Percentiles rank a stretch among this genome's conserved stretches.
Evolutionary conservation across 2,113 vertebrate genomes (phyloP).

Genomic region (Coptodon rendalli): DNA sequence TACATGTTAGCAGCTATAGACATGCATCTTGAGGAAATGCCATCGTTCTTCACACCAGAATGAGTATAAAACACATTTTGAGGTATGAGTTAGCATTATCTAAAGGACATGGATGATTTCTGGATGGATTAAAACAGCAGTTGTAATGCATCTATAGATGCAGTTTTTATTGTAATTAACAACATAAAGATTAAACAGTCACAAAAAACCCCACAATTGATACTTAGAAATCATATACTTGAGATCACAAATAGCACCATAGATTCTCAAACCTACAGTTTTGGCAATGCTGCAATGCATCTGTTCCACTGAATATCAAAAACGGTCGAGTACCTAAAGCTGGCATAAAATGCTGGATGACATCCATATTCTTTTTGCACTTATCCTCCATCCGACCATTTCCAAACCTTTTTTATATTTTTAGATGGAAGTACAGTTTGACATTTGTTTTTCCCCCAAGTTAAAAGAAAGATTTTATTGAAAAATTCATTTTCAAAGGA

Average conservation of each 20-base stretch:
- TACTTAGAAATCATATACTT: neutral
- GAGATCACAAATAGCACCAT: neutral
- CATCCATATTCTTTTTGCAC: neutral
- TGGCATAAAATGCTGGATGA: neutral
- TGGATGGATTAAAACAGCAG: neutral
- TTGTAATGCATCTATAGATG: neutral
- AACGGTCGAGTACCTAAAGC: neutral
- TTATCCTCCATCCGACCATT: neutral
- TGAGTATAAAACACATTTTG: neutral
- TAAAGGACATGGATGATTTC: neutral
- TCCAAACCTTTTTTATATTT: neutral
- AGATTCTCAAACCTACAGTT: neutral
- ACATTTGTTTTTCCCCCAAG: neutral
- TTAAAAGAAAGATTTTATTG: neutral
- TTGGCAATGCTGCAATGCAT: neutral
- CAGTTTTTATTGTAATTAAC: neutral
- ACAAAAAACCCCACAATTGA: accelerated
- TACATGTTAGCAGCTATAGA: neutral
- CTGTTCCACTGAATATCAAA: neutral
- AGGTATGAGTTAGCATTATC: neutral
- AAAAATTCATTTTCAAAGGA: neutral
- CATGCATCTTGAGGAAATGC: neutral
- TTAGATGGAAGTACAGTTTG: neutral
- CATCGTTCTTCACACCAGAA: neutral
- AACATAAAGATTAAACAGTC: neutral